Evolutionary conservation across 2,888 invertebrate species (phyloP), one percentile per base, ranked within the genome.

Genomic region (Orthonychiurus folsomi): DNA sequence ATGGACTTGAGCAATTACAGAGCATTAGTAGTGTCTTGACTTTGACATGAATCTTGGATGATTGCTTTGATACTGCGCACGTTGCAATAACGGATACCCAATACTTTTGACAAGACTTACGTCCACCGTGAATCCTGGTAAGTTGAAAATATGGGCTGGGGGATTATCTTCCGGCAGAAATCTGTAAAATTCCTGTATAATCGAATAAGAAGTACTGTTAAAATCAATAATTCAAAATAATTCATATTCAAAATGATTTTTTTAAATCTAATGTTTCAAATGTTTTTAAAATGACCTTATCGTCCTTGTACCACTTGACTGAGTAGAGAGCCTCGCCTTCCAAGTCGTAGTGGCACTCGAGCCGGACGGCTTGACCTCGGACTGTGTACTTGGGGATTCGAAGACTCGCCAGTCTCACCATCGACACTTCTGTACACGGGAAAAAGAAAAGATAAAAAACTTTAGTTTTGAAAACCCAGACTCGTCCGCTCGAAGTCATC

Each of bases 221-320:
- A 24, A 12, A 9, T 62, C 62, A 50, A 58, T 37, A 57, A 67
- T 63, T 15, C 60, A 20, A 57, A 65, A 63, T 50, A 67, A 67
- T 25, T 67, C 63, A 27, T 62, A 48, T 26, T 56, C 53, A 5
- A 54, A 21, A 26, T n/a, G 3, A 15, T 12, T 54, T 24, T 54
- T 54, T 24, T 55, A 23, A n/a, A 3, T 23, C 3, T 20, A 53
- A n/a, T n/a, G n/a, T n/a, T n/a, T n/a, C n/a, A n/a, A n/a, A n/a
- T n/a, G n/a, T n/a, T n/a, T 47, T 47, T 5, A 5, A 3, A 2
- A 53, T 53, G 24, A n/a, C n/a, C n/a, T 87, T 85, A 70, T 89
- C 90, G 76, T 90, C 89, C 77, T 90, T 91, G 81, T 91, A 91
- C 91, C 91, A 92, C 80, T 91, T 91, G 74, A 91, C 90, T 37